Evolutionary conservation across 2,797 vertebrate species (phyloP).

Genomic region (Galagoides demidoff): DNA sequence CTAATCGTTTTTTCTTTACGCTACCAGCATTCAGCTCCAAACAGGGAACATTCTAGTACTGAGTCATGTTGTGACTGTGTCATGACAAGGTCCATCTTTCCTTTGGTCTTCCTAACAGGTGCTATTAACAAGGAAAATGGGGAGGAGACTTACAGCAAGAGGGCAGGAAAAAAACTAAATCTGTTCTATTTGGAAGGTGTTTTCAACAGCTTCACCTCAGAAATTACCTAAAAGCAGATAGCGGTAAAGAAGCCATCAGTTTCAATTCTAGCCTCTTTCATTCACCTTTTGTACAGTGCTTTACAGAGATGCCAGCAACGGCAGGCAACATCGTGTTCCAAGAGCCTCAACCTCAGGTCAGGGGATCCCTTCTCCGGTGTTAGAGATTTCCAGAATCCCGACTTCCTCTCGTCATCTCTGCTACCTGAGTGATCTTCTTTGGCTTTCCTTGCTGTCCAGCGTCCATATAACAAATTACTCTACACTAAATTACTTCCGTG

Average conservation of each 20-base stretch:
- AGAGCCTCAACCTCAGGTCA: neutral
- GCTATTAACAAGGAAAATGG: neutral
- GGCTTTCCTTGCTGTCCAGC: neutral
- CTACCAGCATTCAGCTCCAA: neutral
- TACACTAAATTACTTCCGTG: no score
- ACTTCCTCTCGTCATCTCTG: neutral
- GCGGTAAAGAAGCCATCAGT: neutral
- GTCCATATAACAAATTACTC: neutral
- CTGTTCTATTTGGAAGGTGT: neutral
- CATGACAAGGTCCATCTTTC: neutral
- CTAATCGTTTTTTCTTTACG: neutral
- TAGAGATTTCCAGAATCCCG: neutral
- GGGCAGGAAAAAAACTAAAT: neutral
- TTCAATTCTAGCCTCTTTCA: neutral
- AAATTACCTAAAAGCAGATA: neutral
- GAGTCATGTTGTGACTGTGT: neutral
- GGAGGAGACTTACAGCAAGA: neutral
- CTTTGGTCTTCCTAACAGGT: neutral
- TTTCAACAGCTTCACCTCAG: neutral
- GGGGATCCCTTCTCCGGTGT: neutral
- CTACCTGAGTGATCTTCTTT: neutral
- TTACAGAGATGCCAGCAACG: neutral
- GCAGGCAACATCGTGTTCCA: accelerated
- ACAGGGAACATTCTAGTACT: neutral
- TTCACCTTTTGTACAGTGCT: accelerated